Evolutionary conservation across 2,888 invertebrate species (phyloP).

Genomic region (Drosophila infuscata): DNA sequence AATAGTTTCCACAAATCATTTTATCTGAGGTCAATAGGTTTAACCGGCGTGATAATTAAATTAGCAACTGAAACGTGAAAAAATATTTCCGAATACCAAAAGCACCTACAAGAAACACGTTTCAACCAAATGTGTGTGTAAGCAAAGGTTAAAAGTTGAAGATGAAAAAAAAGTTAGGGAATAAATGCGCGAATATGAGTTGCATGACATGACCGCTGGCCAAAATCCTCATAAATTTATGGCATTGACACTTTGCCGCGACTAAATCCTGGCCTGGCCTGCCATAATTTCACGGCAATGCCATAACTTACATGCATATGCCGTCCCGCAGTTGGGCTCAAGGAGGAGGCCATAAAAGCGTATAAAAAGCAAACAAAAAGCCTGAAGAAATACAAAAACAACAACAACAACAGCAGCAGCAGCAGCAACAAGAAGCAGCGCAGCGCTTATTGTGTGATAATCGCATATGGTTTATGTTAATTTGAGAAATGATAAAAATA

Average conservation of each 20-base stretch:
- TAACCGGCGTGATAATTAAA: constrained; percentile 7
- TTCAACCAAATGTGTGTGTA: constrained; percentile 4
- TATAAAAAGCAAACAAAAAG: constrained; percentile 72
- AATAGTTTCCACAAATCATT: background rate
- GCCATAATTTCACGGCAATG: constrained; percentile 65
- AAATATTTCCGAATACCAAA: constrained; percentile 1
- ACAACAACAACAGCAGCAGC: background rate
- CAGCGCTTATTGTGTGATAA: constrained; percentile 76
- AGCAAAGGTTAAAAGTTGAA: constrained; percentile 47
- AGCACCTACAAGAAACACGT: background rate
- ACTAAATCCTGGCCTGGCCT: constrained; percentile 64
- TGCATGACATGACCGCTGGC: constrained; percentile 66
- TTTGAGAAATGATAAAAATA: constrained; percentile 82
- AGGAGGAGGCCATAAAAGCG: constrained; percentile 69
- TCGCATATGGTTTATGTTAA: constrained; percentile 80
- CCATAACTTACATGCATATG: constrained; percentile 63
- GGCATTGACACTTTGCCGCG: constrained; percentile 73
- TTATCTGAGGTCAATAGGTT: background rate
- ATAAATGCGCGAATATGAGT: constrained; percentile 29
- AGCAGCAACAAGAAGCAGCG: constrained; percentile 26
- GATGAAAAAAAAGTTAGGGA: constrained; percentile 24
- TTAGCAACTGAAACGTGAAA: background rate
- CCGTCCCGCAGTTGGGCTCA: constrained; percentile 25
- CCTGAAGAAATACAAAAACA: constrained; percentile 25
- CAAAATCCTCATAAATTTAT: constrained; percentile 78